Base-by-base conservation (phyloP, 1,140 invertebrate species). In the Venustaconcha ellipsiformis region DNA sequence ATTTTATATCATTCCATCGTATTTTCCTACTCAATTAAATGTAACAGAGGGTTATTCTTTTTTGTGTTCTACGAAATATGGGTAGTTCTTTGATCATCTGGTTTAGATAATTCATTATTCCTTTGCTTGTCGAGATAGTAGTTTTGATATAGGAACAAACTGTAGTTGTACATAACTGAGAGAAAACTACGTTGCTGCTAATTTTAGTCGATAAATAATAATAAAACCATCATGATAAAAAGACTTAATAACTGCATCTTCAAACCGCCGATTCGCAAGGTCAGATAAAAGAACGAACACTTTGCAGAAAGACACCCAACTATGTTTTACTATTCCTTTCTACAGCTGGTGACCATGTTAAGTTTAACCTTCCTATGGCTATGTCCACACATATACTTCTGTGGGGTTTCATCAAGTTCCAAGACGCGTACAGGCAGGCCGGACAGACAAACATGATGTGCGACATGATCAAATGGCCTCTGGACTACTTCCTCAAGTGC, bases 331-430 rank as follows among this genome's bases (percentile, higher is more conserved):
- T 48, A 6, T 8, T 48, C 57, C 59, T 26, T 48, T 37, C 15
- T 58, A 23, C 78, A 94, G 93, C 93, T 76, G 93, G 92, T 20
- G 93, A 94, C 81, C 92, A 92, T 78, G 93, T 94, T 0, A 94
- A 94, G 84, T 94, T 94, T 80, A 91, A 92, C 5, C 93, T 93
- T 76, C 93, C 93, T 1, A 93, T 93, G 92, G 92, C 93, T 0
- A 91, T 88, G 68, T 91, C 92, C 0, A 92, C 91, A 0, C 93
- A 92, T 0, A 78, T 93, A 0, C 78, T 94, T 30, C 90, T 91
- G 0, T 94, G 93, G 93, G 92, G 93, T 13, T 84, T 92, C 1
- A 79, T 93, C 0, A 91, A 91, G 17, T 93, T 91, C 86, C 84
- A 89, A 60, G 88, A 92, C 67, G 92, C 91, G 12, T 94, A 93